Base-by-base conservation (phyloP, 2,888 invertebrate species). In the Drosophila atroscutellata region DNA sequence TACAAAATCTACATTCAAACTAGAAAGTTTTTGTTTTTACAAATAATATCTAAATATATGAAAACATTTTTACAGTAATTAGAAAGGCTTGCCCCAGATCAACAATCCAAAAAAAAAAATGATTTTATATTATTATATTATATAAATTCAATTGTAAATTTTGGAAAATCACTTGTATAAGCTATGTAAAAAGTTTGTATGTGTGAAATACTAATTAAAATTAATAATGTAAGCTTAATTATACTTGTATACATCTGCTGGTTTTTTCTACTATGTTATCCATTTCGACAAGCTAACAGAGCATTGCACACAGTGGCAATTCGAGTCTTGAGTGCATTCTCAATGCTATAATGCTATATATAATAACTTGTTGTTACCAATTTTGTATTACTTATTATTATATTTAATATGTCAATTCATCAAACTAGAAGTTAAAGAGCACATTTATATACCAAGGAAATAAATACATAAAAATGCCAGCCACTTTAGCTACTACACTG, bases 271-370 rank as follows among this genome's bases (percentile, higher is more conserved):
- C 18, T 8, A 2, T 24, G 1, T 15, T 50, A 2, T 15, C 32
- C 9, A 5, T 2, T 18, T 2, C 7, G 11, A 24, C 11, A 18
- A 26, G 7, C 8, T 7, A 28, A 5, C 32, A 36, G 39, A 34
- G 28, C 42, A 56, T 28, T 63, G 15, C n/a, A 42, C 13, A 30
- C 11, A 39, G 52, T 55, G 39, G 18, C 30, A 47, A 51, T 32
- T 11, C 37, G 13, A 60, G 28, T 56, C 36, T 45, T 52, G 64
- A 67, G 51, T 59, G 62, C 56, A 60, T 62, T 61, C 36, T n/a
- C n/a, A n/a, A n/a, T n/a, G n/a, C n/a, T n/a, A n/a, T n/a, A n/a
- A n/a, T n/a, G n/a, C n/a, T n/a, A n/a, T n/a, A n/a, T n/a, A n/a
- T n/a, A n/a, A n/a, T n/a, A n/a, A n/a, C n/a, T n/a, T n/a, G n/a